These are phyloP conservation scores for Eupeodes luniger DNA, from an alignment of 2,888 invertebrate species.

Conservation along the genomic window DNA sequence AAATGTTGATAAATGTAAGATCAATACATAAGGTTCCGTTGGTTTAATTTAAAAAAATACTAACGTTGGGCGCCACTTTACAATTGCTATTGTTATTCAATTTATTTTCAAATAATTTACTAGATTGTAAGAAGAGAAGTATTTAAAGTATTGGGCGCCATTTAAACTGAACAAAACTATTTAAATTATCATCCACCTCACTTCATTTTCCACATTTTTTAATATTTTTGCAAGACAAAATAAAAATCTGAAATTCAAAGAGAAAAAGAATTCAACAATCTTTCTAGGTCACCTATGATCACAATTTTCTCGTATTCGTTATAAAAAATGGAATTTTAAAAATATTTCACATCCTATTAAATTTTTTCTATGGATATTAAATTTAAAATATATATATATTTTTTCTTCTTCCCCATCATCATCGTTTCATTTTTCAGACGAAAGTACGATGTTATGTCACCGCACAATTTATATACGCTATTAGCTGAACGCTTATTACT, in stretches of 20 bases:
- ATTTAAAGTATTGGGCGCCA: slow-evolving; percentile 16
- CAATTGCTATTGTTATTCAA: neutral
- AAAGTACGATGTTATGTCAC: slow-evolving; percentile 99
- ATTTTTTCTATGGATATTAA: slow-evolving; percentile 6
- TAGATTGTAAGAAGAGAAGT: neutral
- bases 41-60: no score
- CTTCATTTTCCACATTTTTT: no score
- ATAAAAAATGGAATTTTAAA: slow-evolving; percentile 15
- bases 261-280: slow-evolving; percentile 34
- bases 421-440: slow-evolving; percentile 86
- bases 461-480: slow-evolving; percentile 98
- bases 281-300: slow-evolving; percentile 67
- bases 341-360: neutral
- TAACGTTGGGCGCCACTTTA: no score
- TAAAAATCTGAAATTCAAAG: slow-evolving; percentile 4
- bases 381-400: neutral
- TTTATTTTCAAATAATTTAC: neutral
- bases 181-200: neutral
- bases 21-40: no score
- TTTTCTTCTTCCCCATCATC: neutral
- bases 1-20: no score
- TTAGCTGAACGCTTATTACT: slow-evolving; percentile 95
- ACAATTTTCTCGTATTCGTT: slow-evolving; percentile 54
- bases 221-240: neutral
- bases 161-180: slow-evolving; percentile 6